A percentile compares a stretch with the other conserved stretches of the same genome.
Evolutionary conservation across 2,797 vertebrate genomes (phyloP).

Genomic region (Acestrorhynchus altus): DNA sequence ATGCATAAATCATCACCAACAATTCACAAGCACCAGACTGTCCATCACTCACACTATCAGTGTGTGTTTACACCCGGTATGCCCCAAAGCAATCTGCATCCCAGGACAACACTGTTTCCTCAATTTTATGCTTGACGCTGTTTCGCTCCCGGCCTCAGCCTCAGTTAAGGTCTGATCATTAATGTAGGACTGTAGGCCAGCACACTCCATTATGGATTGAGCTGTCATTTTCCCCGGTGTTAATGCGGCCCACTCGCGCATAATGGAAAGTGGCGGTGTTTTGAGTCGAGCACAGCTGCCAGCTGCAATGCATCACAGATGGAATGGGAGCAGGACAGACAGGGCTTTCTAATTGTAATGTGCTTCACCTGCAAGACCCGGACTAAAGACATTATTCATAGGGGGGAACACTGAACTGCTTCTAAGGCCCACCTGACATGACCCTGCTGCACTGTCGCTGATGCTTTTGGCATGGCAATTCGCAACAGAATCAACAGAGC

Average conservation of each 20-base stretch:
- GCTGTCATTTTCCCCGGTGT: constrained; percentile 53
- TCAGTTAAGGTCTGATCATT: constrained; percentile 44
- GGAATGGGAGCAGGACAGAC: constrained; percentile 28
- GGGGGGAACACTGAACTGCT: background rate
- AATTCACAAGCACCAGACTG: background rate
- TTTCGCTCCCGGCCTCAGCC: constrained; percentile 7
- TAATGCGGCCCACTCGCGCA: constrained; percentile 51
- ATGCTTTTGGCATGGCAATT: background rate
- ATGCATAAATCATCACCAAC: constrained; percentile 1
- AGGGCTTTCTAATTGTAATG: constrained; percentile 32
- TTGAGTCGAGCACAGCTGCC: constrained; percentile 39
- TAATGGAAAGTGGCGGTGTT: constrained; percentile 44
- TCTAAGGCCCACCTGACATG: constrained; percentile 20
- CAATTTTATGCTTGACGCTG: background rate
- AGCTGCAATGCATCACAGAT: constrained; percentile 51
- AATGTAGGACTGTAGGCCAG: constrained; percentile 45
- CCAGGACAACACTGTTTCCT: background rate
- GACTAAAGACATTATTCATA: constrained; percentile 27
- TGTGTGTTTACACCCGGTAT: background rate
- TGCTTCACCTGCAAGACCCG: constrained; percentile 21
- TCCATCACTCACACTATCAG: constrained; percentile 12
- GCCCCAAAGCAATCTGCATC: constrained; percentile 3
- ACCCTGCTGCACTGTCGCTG: constrained; percentile 24
- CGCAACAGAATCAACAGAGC: constrained; percentile 21
- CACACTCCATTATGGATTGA: constrained; percentile 54